phyloP scores from a whole-genome alignment of 2,888 invertebrate species.

The Emesis furor region DNA sequence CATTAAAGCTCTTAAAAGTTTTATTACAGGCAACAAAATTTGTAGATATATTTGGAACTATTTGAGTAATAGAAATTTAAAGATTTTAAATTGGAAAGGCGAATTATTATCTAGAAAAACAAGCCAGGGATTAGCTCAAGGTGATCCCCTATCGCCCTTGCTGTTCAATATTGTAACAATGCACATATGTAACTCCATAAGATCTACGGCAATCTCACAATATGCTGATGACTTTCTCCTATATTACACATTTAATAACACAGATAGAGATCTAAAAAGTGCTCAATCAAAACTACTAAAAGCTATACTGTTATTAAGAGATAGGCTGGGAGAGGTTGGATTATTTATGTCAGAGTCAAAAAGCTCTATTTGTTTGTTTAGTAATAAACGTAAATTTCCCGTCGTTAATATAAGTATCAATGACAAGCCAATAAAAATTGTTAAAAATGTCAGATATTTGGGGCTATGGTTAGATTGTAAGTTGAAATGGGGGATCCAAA shows the following conservation, averaged over 20 bases:
- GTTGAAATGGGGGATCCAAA: conserved; percentile 9
- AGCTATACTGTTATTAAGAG: not conserved
- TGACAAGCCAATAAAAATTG: not conserved
- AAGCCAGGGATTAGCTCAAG: not conserved
- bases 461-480: conserved; percentile 17
- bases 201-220: conserved; percentile 9
- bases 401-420: not conserved
- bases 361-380: not conserved
- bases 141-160: not conserved
- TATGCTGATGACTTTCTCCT: conserved; percentile 56
- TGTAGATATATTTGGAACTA: conserved; percentile 51
- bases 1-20: conserved; percentile 32
- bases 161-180: conserved; percentile 52
- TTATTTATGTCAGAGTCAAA: not conserved
- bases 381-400: not conserved
- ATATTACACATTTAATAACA: not conserved
- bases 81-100: not conserved
- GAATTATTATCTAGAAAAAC: conserved; percentile 32
- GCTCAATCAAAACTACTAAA: not conserved
- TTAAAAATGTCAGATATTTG: conserved; percentile 20
- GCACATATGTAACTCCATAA: conserved; percentile 18
- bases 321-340: not conserved
- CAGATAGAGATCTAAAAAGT: not conserved
- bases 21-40: conserved; percentile 26
- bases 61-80: conserved; percentile 27